Percentiles rank a stretch among this genome's conserved stretches.
These are phyloP conservation scores for Steinernema carpocapsae DNA, from an alignment of 2,888 invertebrate genomes.

Conservation along the genomic window DNA sequence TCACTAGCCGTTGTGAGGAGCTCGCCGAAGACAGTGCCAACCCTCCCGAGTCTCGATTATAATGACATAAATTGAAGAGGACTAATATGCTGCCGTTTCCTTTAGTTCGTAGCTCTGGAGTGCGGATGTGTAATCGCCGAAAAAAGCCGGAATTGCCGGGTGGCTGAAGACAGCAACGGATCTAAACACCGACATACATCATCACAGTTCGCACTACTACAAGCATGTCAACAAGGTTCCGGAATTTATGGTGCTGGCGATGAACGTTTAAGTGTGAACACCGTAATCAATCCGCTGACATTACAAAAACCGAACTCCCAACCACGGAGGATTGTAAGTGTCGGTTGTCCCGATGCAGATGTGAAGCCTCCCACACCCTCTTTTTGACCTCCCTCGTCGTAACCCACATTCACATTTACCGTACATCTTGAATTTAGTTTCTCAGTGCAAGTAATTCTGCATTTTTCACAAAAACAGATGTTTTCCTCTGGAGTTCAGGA, in stretches of 20 bases:
- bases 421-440: too few relatives aligned
- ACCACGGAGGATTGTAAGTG: too few relatives aligned
- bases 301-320: too few relatives aligned
- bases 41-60: slow-evolving; percentile 33
- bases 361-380: too few relatives aligned
- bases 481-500: too few relatives aligned
- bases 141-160: slow-evolving; percentile 16
- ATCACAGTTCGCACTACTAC: neutral
- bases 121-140: slow-evolving; percentile 14
- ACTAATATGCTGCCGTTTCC: slow-evolving; percentile 31
- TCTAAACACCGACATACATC: slow-evolving; percentile 26
- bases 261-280: neutral
- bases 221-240: too few relatives aligned
- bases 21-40: slow-evolving; percentile 30
- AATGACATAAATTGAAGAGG: slow-evolving; percentile 34
- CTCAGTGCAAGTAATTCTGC: too few relatives aligned
- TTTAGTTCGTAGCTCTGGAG: neutral
- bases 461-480: too few relatives aligned
- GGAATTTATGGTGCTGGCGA: neutral
- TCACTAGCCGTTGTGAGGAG: slow-evolving; percentile 23
- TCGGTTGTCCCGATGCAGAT: too few relatives aligned
- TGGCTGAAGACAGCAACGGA: neutral
- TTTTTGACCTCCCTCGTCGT: too few relatives aligned
- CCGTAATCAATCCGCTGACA: neutral
- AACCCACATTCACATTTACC: too few relatives aligned